phyloP scores from a whole-genome alignment of 2,113 vertebrate species.

The Coreoperca whiteheadi region DNA sequence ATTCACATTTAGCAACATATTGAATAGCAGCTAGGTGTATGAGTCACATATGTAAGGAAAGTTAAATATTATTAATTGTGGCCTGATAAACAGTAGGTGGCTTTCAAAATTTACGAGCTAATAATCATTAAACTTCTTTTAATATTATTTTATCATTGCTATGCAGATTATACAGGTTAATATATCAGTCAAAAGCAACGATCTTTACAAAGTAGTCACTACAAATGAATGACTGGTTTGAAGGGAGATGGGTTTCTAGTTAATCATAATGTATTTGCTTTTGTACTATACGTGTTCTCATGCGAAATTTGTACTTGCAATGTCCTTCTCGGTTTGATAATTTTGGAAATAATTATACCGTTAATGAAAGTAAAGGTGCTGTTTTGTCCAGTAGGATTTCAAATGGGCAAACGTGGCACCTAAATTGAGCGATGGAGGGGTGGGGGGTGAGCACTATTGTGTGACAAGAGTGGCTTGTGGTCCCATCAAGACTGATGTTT shows the following conservation, averaged over 20 bases:
- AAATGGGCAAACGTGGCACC: neutral
- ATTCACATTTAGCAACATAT: neutral
- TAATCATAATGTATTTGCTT: neutral
- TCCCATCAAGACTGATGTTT: neutral
- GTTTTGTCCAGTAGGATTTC: constrained; percentile 5
- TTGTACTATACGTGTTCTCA: neutral
- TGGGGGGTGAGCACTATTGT: neutral
- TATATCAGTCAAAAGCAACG: neutral
- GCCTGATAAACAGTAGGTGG: neutral
- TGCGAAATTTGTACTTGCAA: neutral
- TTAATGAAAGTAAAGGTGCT: neutral
- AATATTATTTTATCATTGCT: neutral
- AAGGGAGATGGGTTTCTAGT: neutral
- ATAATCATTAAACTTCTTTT: neutral
- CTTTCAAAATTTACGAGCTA: neutral
- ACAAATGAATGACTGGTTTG: neutral
- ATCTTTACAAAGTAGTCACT: neutral
- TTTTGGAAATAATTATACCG: neutral
- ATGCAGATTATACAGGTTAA: neutral
- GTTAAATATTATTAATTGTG: neutral
- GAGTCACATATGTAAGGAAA: neutral
- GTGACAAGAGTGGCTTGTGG: neutral
- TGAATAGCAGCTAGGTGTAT: neutral
- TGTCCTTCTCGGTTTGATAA: neutral
- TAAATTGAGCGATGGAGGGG: neutral